Conservation (phyloP, 37 sponge, comb jelly and placozoan species). For the Axinella damicornis region DNA sequence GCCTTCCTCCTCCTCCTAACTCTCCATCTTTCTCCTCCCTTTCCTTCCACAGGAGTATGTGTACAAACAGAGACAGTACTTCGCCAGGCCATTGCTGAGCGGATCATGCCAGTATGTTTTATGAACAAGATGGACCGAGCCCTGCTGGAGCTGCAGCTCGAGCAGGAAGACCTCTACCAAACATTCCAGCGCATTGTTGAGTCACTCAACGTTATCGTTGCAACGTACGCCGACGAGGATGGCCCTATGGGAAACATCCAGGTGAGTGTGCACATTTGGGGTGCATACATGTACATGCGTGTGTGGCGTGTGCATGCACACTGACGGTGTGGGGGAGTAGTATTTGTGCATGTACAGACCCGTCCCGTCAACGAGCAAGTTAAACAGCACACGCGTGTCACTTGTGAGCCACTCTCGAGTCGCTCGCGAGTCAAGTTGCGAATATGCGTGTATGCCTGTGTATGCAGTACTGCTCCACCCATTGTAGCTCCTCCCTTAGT, state of each 20-base stretch:
- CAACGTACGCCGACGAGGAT: constrained; percentile 94
- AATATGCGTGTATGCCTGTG: too few relatives aligned
- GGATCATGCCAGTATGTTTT: constrained; percentile 98
- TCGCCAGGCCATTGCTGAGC: constrained; percentile 97
- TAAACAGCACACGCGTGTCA: too few relatives aligned
- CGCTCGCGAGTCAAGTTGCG: too few relatives aligned
- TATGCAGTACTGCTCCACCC: too few relatives aligned
- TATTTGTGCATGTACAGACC: too few relatives aligned
- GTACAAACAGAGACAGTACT: constrained; percentile 99
- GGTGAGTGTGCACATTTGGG: constrained; percentile 43
- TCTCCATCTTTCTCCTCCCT: background rate
- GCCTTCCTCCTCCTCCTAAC: background rate
- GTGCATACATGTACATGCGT: background rate
- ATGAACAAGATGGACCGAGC: constrained; percentile 99
- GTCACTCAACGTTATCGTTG: constrained; percentile 96
- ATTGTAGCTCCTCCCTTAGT: too few relatives aligned
- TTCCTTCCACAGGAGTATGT: constrained; percentile 79
- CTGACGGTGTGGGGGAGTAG: too few relatives aligned
- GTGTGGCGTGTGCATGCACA: too few relatives aligned
- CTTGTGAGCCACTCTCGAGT: too few relatives aligned
- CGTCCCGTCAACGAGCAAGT: too few relatives aligned
- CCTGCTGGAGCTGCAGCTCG: constrained; percentile 96
- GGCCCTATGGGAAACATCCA: constrained; percentile 93
- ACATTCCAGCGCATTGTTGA: constrained; percentile 98
- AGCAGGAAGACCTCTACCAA: constrained; percentile 95